Conservation (phyloP, 2,113 vertebrate species). For the Vidua macroura region DNA sequence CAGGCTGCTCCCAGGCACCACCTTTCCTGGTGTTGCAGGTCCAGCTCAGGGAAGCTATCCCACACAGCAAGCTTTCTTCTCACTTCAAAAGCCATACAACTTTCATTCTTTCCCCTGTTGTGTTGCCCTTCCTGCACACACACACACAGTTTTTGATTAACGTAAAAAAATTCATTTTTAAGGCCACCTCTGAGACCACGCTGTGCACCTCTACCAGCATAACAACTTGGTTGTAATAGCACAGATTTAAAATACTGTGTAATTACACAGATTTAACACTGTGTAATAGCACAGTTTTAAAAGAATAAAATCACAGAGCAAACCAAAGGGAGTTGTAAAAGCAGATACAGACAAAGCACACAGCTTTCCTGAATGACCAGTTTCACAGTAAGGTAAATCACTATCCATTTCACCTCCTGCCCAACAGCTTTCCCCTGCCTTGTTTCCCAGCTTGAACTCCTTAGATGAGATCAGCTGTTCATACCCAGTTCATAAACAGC, state of each 20-base stretch:
- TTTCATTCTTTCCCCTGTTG: neutral
- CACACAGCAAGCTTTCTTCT: neutral
- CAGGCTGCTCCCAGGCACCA: neutral
- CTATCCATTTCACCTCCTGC: neutral
- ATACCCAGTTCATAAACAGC: conserved; percentile 4
- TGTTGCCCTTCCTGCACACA: neutral
- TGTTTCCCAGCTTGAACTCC: conserved; percentile 4
- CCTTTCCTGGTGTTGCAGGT: neutral
- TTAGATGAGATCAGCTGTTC: conserved; percentile 24
- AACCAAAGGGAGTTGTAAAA: neutral
- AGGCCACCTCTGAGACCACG: neutral
- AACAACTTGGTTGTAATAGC: neutral
- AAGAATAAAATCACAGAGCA: neutral
- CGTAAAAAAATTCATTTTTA: neutral
- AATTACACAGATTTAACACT: neutral
- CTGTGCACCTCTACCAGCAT: neutral
- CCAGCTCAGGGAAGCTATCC: neutral
- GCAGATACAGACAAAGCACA: neutral
- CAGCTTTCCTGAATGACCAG: neutral
- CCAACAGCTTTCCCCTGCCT: neutral
- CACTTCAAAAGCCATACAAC: accelerated
- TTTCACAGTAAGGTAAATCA: neutral
- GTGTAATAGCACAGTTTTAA: neutral
- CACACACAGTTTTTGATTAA: neutral
- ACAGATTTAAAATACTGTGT: neutral